Base-by-base conservation (phyloP, 2,113 vertebrate species). In the Ceyx cyanopectus region DNA sequence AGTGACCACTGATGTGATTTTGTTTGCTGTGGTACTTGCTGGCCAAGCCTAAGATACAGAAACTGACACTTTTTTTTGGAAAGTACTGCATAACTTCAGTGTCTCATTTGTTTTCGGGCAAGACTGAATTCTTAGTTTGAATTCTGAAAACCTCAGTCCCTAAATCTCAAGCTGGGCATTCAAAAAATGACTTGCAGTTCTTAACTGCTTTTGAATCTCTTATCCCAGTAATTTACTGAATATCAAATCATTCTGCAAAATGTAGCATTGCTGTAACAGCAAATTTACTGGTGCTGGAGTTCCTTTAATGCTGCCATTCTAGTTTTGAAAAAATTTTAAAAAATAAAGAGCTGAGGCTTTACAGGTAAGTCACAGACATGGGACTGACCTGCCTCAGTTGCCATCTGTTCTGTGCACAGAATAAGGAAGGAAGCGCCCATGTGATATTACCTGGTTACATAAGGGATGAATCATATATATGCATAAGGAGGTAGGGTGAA, bases 1-100 rank as follows among this genome's bases (percentile, higher is more conserved):
- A 95, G 34, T 10, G 65, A 91, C 87, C 85, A 92, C 80, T 84
- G 93, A 76, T 90, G 86, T 92, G 93, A 76, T 90, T 88, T 92
- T 94, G 79, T 91, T 95, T 95, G 92, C 90, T 90, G 53, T 92
- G 69, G 18, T 94, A 48, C 61, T 85, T 86, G 60, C 57, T 91
- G 68, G 88, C 76, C 83, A 85, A 90, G 69, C 53, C 41, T 41
- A n/a, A 86, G 65, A 58, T 72, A 89, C 37, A 2, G 5, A 53
- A 56, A 37, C 21, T n/a, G 29, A 30, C 17, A 30, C 14, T 75
- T 58, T 77, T 69, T 27, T 66, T 66, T 65, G 3, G 26, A 10
- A 61, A 85, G n/a, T 72, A 23, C 78, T 79, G 19, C 43, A 15
- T 83, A 70, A 63, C 29, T 67, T 72, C 12, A 67, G 48, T 37